These are phyloP conservation scores for Melinopterus prodromus DNA, from an alignment of 2,888 invertebrate genomes.

Conservation along the genomic window DNA sequence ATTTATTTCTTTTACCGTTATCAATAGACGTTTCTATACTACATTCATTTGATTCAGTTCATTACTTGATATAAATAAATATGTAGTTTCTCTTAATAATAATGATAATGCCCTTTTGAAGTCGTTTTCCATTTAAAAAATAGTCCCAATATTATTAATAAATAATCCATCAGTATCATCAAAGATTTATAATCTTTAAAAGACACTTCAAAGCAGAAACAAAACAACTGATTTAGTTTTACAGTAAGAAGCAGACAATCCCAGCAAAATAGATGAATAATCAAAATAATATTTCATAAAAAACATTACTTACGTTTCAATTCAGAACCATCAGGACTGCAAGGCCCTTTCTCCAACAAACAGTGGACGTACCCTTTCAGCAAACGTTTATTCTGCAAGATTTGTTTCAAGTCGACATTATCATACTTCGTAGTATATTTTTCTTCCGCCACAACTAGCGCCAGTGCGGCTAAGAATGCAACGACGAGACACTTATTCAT, in stretches of 20 bases:
- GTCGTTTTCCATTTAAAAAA: no score
- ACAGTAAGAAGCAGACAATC: neutral
- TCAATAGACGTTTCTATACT: no score
- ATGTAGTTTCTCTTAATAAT: no score
- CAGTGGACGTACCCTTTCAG: conserved; percentile 60
- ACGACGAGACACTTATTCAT: conserved; percentile 44
- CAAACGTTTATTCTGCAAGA: conserved; percentile 71
- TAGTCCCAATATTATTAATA: no score
- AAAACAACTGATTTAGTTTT: no score
- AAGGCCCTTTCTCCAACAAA: conserved; percentile 69
- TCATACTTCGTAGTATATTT: conserved; percentile 72
- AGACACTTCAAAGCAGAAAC: no score
- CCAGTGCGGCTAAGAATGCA: conserved; percentile 36
- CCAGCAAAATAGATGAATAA: conserved; percentile 7
- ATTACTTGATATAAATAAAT: no score
- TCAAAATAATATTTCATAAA: conserved; percentile 11
- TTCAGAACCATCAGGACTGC: conserved; percentile 75
- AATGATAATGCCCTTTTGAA: no score
- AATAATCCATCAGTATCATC: no score
- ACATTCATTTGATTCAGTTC: no score
- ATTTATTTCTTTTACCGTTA: no score
- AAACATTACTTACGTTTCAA: conserved; percentile 69
- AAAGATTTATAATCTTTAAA: no score
- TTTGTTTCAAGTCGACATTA: conserved; percentile 73
- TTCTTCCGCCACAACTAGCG: conserved; percentile 40